Evolutionary conservation across 2,888 invertebrate genomes (phyloP), one percentile per base, ranked within the genome.

Genomic region (Tipula confusa): DNA sequence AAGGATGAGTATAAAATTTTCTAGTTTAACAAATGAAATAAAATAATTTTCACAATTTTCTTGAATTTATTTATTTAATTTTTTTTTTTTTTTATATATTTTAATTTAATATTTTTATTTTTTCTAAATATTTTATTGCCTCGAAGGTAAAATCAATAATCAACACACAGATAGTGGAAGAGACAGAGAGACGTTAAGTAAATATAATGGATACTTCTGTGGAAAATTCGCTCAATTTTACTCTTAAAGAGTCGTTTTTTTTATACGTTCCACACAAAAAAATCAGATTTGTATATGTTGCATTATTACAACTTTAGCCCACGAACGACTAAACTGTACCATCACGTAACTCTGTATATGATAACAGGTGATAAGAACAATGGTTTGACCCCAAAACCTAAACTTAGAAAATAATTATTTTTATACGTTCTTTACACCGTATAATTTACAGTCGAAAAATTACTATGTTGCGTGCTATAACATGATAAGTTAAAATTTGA

Each of bases 21-120:
- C 9, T 64, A 64, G 24, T 64, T 64, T 64, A n/a, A 24, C 24
- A 64, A 64, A 64, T 64, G 24, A 64, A 64, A 64, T 64, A 64
- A 64, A 64, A 64, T 64, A 64, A 64, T 64, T 64, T 24, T 64
- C 64, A 64, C 64, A 64, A 64, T 64, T 64, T 64, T 64, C 43
- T 15, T 24, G 11, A 18, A 64, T 64, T 64, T 24, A n/a, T 64
- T 64, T 7, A 64, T 64, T 43, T 43, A 43, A 15, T 43, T 43
- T 15, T 43, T n/a, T n/a, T n/a, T n/a, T n/a, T n/a, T n/a, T n/a
- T n/a, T n/a, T n/a, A n/a, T 64, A 24, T 24, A 64, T 24, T 64
- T 64, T 64, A 64, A 24, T 64, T 24, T 64, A 64, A 64, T 64
- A 64, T 64, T 24, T 64, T 64, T 9, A 24, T 24, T 64, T 64